Percentiles rank a stretch among this genome's conserved stretches.
Conservation (phyloP, 2,888 invertebrate genomes). For the Zonitis immaculata region DNA sequence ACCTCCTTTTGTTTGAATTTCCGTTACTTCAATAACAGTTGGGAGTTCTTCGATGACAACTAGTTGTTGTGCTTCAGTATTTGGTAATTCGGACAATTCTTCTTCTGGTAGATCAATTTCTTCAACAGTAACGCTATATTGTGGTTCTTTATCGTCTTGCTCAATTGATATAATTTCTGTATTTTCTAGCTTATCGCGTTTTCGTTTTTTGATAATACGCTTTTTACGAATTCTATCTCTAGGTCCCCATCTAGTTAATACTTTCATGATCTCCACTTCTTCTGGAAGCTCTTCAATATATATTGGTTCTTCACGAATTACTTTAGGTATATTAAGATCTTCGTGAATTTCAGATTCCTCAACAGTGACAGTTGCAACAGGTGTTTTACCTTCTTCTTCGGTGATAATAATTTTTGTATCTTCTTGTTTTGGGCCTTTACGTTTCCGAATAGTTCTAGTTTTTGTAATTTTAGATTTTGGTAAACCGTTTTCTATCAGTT, state of each 20-base stretch:
- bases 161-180: constrained; percentile 49
- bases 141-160: constrained; percentile 47
- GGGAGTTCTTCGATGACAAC: constrained; percentile 31
- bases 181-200: constrained; percentile 45
- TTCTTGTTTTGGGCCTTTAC: constrained; percentile 42
- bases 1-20: constrained; percentile 14
- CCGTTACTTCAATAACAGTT: constrained; percentile 28
- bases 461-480: constrained; percentile 37
- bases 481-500: constrained; percentile 30
- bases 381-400: constrained; percentile 34
- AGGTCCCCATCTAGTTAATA: constrained; percentile 23
- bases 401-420: constrained; percentile 39
- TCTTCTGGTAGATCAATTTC: constrained; percentile 27
- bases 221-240: constrained; percentile 42
- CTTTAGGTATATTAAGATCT: constrained; percentile 21
- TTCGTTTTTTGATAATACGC: constrained; percentile 47
- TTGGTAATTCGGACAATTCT: background rate
- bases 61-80: constrained; percentile 29
- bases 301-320: constrained; percentile 23
- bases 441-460: constrained; percentile 42
- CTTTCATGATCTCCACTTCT: constrained; percentile 38
- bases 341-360: constrained; percentile 34
- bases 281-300: constrained; percentile 44
- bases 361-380: constrained; percentile 33
- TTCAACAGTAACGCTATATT: constrained; percentile 37